Conservation (phyloP, 2,888 invertebrate genomes). For the Torymus aiolomorphi region DNA sequence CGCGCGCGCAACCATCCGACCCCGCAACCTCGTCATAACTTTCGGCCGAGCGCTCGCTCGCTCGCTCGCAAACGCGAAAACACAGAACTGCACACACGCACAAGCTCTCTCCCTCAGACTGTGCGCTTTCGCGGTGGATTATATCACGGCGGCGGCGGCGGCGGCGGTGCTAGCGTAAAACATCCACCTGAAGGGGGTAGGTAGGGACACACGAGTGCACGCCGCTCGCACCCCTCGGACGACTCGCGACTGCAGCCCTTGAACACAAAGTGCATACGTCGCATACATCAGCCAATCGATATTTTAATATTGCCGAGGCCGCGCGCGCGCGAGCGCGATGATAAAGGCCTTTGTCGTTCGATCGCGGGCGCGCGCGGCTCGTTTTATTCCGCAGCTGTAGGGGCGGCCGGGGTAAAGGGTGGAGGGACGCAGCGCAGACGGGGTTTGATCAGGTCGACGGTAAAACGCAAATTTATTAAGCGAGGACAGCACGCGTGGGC, state of each 20-base stretch:
- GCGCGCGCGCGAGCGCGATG: constrained; percentile 36
- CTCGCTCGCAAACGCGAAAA: too few species aligned
- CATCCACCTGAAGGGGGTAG: constrained; percentile 21
- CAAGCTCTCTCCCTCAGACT: too few species aligned
- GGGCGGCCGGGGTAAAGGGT: too few species aligned
- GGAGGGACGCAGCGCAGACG: too few species aligned
- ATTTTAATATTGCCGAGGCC: constrained; percentile 74
- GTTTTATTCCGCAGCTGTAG: neutral
- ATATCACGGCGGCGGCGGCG: neutral
- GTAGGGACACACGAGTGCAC: neutral
- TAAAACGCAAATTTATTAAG: too few species aligned
- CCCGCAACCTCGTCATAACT: too few species aligned
- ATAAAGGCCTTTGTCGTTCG: constrained; percentile 52
- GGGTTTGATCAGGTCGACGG: too few species aligned
- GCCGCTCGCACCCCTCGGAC: neutral
- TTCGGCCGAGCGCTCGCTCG: too few species aligned
- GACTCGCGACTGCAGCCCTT: too few species aligned
- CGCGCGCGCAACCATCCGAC: too few species aligned
- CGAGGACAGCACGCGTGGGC: too few species aligned
- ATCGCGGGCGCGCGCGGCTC: neutral
- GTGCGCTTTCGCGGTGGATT: neutral
- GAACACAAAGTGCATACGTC: constrained; percentile 75
- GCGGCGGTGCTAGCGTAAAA: constrained; percentile 21
- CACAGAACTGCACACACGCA: too few species aligned
- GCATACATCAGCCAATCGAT: constrained; percentile 75